Percentiles rank a stretch among this genome's conserved stretches.
Evolutionary conservation across 2,113 vertebrate species (phyloP).

Genomic region (Podocnemis expansa): DNA sequence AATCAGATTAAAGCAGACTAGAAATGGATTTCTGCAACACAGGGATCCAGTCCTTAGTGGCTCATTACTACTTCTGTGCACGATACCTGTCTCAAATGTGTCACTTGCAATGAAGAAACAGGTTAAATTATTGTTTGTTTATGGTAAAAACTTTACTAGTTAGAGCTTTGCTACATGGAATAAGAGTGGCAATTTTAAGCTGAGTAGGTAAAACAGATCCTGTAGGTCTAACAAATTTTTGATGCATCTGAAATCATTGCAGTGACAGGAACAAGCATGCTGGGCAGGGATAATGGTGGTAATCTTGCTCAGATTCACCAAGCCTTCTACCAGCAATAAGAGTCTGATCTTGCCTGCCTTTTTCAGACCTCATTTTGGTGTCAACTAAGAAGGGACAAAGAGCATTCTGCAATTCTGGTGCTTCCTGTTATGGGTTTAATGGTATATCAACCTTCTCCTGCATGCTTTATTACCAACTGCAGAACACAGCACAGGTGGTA

Average conservation of each 20-base stretch:
- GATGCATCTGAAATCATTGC: background rate
- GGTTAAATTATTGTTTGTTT: background rate
- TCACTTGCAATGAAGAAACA: background rate
- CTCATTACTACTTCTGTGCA: background rate
- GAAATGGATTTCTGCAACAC: background rate
- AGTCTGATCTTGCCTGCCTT: background rate
- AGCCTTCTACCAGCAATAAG: background rate
- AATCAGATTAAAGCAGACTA: background rate
- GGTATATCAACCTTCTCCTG: background rate
- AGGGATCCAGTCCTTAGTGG: background rate
- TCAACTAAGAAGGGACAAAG: background rate
- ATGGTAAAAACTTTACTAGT: background rate
- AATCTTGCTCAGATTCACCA: accelerated
- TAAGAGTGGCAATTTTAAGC: background rate
- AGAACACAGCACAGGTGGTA: background rate
- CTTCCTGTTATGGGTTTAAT: accelerated
- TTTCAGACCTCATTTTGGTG: background rate
- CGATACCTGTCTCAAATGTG: background rate
- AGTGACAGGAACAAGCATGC: background rate
- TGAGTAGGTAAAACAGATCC: background rate
- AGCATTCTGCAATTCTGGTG: background rate
- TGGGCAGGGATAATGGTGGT: background rate
- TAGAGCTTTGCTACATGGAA: background rate
- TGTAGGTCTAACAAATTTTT: background rate
- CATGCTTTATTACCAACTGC: background rate